phyloP scores from a whole-genome alignment of 2,888 invertebrate species.

The Lamellibrachia satsuma region DNA sequence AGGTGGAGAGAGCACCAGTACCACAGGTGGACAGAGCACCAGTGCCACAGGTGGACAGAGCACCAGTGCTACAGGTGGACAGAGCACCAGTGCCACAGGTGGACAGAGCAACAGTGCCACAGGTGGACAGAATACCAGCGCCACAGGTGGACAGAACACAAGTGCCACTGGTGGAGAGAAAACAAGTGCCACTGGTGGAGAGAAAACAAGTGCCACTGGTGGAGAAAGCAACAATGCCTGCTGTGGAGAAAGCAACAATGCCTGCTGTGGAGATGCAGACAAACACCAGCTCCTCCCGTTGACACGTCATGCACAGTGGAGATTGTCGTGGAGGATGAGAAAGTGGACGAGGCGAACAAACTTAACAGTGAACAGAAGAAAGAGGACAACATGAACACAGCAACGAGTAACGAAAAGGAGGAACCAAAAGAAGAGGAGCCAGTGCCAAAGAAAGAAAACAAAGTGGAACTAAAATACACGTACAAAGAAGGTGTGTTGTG shows the following conservation, averaged over 20 bases:
- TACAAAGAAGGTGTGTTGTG: not conserved
- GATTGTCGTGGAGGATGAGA: not conserved
- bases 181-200: not conserved
- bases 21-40: not conserved
- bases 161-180: not conserved
- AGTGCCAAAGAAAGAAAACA: not conserved
- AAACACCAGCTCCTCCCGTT: not conserved
- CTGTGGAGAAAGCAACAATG: not conserved
- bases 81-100: not conserved
- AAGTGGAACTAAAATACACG: constrained; percentile 24
- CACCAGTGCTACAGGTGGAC: not conserved
- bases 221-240: not conserved
- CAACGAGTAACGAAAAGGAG: not conserved
- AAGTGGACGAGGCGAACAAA: not conserved
- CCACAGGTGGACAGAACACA: not conserved
- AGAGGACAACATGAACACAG: not conserved
- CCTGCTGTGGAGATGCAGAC: not conserved
- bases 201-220: not conserved
- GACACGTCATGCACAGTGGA: not conserved
- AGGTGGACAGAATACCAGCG: not conserved
- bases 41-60: not conserved
- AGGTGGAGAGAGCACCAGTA: not conserved
- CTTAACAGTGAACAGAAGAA: not conserved
- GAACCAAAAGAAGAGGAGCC: constrained; percentile 13
- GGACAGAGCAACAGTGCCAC: not conserved